These are phyloP conservation scores for Bos javanicus DNA, from an alignment of 2,113 vertebrate genomes.

Conservation along the genomic window DNA sequence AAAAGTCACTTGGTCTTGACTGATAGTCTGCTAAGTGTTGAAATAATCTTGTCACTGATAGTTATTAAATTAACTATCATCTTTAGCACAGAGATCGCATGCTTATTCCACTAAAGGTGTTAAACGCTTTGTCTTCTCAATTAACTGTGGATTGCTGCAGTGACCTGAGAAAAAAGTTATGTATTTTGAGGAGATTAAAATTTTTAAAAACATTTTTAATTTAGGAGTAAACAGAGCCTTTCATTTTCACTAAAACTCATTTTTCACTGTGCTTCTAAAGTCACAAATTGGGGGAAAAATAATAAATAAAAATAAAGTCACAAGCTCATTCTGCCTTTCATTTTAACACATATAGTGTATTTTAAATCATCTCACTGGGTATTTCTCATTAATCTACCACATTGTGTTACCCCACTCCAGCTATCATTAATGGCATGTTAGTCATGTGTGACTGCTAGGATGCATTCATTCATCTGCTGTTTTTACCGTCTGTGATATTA, in stretches of 20 bases:
- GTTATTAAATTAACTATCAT: background rate
- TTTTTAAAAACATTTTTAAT: background rate
- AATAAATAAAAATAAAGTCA: background rate
- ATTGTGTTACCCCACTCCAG: background rate
- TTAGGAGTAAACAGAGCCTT: background rate
- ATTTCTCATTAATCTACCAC: background rate
- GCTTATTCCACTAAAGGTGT: background rate
- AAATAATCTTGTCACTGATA: background rate
- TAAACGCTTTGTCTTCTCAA: background rate
- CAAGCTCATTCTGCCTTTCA: background rate
- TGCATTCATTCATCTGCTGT: background rate
- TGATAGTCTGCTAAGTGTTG: background rate
- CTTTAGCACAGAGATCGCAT: background rate
- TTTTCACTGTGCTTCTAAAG: background rate
- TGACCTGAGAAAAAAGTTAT: background rate
- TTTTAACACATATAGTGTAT: background rate
- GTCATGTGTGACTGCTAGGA: background rate
- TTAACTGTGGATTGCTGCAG: background rate
- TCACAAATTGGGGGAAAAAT: background rate
- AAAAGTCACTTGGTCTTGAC: background rate
- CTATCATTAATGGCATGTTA: background rate
- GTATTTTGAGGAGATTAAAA: background rate
- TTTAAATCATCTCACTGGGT: background rate
- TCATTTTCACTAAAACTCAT: background rate
- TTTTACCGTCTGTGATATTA: background rate